Evolutionary conservation across 2,888 invertebrate genomes (phyloP), one percentile per base, ranked within the genome.

Genomic region (Pterobdella sp.): DNA sequence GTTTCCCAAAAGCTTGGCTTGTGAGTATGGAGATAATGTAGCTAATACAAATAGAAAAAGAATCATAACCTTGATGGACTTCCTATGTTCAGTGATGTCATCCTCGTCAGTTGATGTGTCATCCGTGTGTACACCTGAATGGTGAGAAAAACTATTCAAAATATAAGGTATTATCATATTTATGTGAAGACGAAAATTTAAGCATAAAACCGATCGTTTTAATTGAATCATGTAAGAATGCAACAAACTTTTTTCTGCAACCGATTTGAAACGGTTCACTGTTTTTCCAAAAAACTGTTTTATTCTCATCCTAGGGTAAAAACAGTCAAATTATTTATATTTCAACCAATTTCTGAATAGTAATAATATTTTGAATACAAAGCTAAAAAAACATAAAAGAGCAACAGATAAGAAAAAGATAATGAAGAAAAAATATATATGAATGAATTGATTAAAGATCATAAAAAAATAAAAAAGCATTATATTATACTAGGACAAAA

Each of bases 191-290:
- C 22, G 49, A 42, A 14, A 22, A 42, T 7, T 14, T 42, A 22
- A 42, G 7, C 10, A 42, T 42, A 22, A 42, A 14, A 22, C 7
- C 22, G 49, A 42, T 42, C 10, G 22, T 42, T 7, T 14, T 42
- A 22, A 42, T 42, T 7, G 22, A 22, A 42, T 42, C 10, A 42
- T 42, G 49, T 42, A 7, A 14, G 63, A 7, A 14, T 63, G 63
- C n/a, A 4, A 31, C 72, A 75, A 76, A 82, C 82, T 81, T 78
- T 92, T 92, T 75, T 92, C 92, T 0, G 93, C 93, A 26, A 93
- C 88, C 0, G 91, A 91, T 82, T 91, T 92, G 0, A 94, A 93
- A 80, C 92, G 94, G 81, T 91, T 90, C 52, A 94, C 91, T 0
- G 93, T 93, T 31, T 90, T 90, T 1, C 94, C 93, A 79, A 95